A percentile compares a stretch with the other conserved stretches of the same genome.
phyloP scores from a whole-genome alignment of 2,888 invertebrate species.

The Drosophila macrothrix region DNA sequence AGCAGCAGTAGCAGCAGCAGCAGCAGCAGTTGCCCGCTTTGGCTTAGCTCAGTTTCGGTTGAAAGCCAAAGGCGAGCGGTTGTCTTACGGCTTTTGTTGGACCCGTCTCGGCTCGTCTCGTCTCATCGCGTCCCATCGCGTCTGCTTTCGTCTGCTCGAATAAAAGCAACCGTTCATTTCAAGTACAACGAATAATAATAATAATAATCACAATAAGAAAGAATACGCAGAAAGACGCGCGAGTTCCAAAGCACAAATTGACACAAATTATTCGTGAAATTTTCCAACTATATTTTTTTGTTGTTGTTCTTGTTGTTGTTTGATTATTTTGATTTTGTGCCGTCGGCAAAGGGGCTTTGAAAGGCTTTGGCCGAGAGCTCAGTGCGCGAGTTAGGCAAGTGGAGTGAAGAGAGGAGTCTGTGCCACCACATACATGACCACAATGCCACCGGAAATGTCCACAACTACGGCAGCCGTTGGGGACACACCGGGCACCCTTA shows the following conservation, averaged over 20 bases:
- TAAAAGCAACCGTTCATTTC: conserved; percentile 14
- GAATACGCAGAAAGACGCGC: conserved; percentile 14
- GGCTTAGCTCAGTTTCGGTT: conserved; percentile 78
- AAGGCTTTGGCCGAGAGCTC: conserved; percentile 12
- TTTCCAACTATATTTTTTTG: conserved; percentile 25
- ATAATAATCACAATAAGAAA: background rate
- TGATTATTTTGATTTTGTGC: conserved; percentile 32
- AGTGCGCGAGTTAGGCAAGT: conserved; percentile 25
- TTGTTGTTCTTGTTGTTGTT: conserved; percentile 30
- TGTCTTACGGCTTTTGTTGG: conserved; percentile 67
- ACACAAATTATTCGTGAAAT: conserved; percentile 14
- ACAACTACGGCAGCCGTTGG: conserved; percentile 79
- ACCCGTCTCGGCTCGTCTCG: conserved; percentile 32
- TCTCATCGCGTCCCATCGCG: conserved; percentile 12
- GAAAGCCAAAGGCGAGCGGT: conserved; percentile 80
- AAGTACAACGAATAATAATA: conserved; percentile 5
- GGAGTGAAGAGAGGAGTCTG: conserved; percentile 21
- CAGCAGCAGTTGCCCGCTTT: conserved; percentile 38
- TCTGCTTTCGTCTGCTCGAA: conserved; percentile 11
- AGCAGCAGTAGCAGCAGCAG: conserved; percentile 22
- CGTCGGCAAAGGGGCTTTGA: conserved; percentile 44
- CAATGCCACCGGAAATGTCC: conserved; percentile 84
- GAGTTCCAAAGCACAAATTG: conserved; percentile 20
- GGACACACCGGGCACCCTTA: conserved; percentile 69
- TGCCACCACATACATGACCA: conserved; percentile 82